These are phyloP conservation scores for Zaprionus capensis DNA, from an alignment of 1,140 invertebrate genomes.

Conservation along the genomic window DNA sequence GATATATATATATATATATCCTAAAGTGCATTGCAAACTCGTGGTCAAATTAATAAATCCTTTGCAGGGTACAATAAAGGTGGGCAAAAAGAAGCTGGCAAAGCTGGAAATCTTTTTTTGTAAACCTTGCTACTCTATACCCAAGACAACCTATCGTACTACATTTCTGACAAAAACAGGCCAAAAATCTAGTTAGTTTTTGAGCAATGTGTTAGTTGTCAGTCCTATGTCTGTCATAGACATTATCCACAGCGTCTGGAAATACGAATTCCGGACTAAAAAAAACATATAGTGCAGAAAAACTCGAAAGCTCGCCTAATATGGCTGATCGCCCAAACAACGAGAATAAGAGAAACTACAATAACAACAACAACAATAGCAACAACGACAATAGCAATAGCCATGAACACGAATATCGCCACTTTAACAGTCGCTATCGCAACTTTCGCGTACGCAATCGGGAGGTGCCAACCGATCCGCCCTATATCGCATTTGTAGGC, in stretches of 20 bases:
- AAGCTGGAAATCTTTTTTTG: background rate
- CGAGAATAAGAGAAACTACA: constrained; percentile 20
- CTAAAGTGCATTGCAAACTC: too few relatives aligned
- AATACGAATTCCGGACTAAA: constrained; percentile 60
- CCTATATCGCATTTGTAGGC: constrained; percentile 95
- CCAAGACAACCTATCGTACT: background rate
- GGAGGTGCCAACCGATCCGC: constrained; percentile 93
- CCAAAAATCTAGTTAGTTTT: constrained; percentile 29
- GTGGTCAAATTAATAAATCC: too few relatives aligned
- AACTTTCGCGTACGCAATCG: constrained; percentile 65
- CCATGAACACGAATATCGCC: constrained; percentile 39
- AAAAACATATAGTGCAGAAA: constrained; percentile 30
- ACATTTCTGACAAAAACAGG: background rate
- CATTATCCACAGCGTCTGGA: constrained; percentile 66
- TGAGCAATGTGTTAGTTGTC: constrained; percentile 7
- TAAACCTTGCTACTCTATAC: background rate
- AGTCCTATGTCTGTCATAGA: constrained; percentile 62
- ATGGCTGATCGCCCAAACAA: constrained; percentile 61
- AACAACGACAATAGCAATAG: constrained; percentile 28
- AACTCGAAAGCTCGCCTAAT: constrained; percentile 38
- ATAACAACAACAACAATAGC: constrained; percentile 13
- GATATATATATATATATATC: too few relatives aligned
- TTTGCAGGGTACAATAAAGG: too few relatives aligned
- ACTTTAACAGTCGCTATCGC: constrained; percentile 54
- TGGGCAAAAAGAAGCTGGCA: too few relatives aligned